Evolutionary conservation across 2,888 invertebrate genomes (phyloP).

Genomic region (Ptycholaimellus sp.): DNA sequence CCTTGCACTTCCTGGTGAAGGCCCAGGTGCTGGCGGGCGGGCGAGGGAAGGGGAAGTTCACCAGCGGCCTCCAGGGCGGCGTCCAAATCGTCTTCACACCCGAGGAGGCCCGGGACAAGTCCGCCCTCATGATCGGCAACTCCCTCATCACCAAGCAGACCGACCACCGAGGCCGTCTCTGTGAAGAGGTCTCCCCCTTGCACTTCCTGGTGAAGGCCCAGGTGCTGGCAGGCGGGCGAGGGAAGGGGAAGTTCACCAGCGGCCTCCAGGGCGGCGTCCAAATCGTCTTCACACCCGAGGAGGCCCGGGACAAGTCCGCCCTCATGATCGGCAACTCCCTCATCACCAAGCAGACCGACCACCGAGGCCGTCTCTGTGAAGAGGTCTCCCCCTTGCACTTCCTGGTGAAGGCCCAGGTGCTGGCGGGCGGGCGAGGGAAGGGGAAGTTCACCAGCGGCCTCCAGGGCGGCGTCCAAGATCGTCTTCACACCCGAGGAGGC

Average conservation of each 20-base stretch:
- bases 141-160: constrained; percentile 90
- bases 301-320: constrained; percentile 37
- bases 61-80: constrained; percentile 90
- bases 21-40: constrained; percentile 78
- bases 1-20: constrained; percentile 23
- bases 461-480: constrained; percentile 92
- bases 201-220: constrained; percentile 31
- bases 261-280: constrained; percentile 97
- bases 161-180: constrained; percentile 16
- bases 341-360: constrained; percentile 73
- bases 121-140: constrained; percentile 72
- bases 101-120: constrained; percentile 31
- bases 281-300: constrained; percentile 52
- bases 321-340: constrained; percentile 79
- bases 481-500: constrained; percentile 29
- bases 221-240: constrained; percentile 87
- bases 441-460: constrained; percentile 89
- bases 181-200: constrained; percentile 23
- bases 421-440: constrained; percentile 92
- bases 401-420: constrained; percentile 40
- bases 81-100: constrained; percentile 79
- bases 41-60: constrained; percentile 83
- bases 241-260: constrained; percentile 83
- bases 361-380: constrained; percentile 18
- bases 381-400: constrained; percentile 25